Base-by-base conservation (phyloP, 2,797 vertebrate species). In the Sebastes itinus region DNA sequence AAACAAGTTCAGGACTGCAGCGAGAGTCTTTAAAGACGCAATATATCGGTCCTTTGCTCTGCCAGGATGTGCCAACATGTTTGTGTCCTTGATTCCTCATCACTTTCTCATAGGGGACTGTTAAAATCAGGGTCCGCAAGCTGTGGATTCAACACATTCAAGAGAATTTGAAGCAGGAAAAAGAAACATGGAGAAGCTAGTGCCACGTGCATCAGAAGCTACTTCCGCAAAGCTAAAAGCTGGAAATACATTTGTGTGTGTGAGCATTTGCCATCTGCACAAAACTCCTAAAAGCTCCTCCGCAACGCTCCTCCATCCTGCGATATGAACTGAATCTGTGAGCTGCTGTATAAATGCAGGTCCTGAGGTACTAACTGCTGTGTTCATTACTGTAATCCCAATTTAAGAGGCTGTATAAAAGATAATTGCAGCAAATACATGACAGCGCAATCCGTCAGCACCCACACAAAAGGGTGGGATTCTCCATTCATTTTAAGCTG, bases 71-170 rank as follows among this genome's bases (percentile, higher is more conserved):
- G 16, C 46, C 77, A 85, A 79, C 80, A 28, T 46, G 56, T 78
- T 86, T 81, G 78, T 84, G 88, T 88, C 82, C 78, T 78, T 83
- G 64, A 67, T 83, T 92, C 78, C 59, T 82, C 88, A 87, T 91
- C 78, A 84, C 80, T 52, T 52, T 52, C 49, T 83, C 89, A 88
- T 76, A 38, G 46, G 85, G 70, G 76, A 91, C 59, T 75, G 78
- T 78, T 91, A 80, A 89, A 92, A 76, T 80, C 89, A 93, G 77
- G 80, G 89, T 84, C 84, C 83, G 88, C 84, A 80, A 18, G 23
- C 3, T 46, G 28, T 7, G 3, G 8, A 59, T 60, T 49, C 13
- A 32, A 20, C 27, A 52, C 35, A 49, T 16, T 22, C 6, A 22
- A 54, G 23, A 0, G 7, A 11, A 59, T 9, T 30, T 55, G 2